Evolutionary conservation across 1,140 invertebrate genomes (phyloP), one percentile per base, ranked within the genome.

Genomic region (Drosophila kanapiae): DNA sequence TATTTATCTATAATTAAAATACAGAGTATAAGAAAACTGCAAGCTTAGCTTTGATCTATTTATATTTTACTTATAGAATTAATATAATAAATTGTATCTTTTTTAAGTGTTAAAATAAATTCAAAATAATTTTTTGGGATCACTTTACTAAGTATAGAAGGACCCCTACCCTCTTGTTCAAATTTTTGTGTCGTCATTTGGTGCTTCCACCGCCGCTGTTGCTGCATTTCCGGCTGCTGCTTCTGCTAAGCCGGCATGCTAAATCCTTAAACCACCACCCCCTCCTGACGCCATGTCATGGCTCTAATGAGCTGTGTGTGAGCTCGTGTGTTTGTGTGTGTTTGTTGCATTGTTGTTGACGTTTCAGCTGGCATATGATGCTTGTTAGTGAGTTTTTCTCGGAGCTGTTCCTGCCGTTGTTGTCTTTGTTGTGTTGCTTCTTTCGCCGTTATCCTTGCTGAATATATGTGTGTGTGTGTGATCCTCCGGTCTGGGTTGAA

Each of bases 321-420:
- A 31, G 35, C 43, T 5, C 49, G 53, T 31, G 64, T 42, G 49
- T 48, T 58, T 53, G 37, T 67, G 69, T 43, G 51, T 60, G 56
- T 53, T 42, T 70, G 69, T 65, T 87, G 84, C 81, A 84, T 88
- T 90, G 85, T 82, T 87, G 83, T 81, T 85, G 85, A 85, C 85
- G 77, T 85, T 90, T 88, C 70, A 79, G 85, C 78, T 90, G 81
- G 81, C 85, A 88, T 88, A 88, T 90, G 85, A 90, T 90, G 85
- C 85, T 88, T 88, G 84, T 88, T 88, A 90, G 85, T 84, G 75
- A 90, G 54, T 81, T 90, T 85, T 90, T 78, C 71, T 62, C 70
- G 45, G 59, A 42, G 49, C 48, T 51, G 18, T 75, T 64, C 57
- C 56, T 11, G 56, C 11, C 51, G 51, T 76, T 79, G 57, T 75